Conservation (phyloP, 2,113 vertebrate genomes). For the Dipodomys merriami region DNA sequence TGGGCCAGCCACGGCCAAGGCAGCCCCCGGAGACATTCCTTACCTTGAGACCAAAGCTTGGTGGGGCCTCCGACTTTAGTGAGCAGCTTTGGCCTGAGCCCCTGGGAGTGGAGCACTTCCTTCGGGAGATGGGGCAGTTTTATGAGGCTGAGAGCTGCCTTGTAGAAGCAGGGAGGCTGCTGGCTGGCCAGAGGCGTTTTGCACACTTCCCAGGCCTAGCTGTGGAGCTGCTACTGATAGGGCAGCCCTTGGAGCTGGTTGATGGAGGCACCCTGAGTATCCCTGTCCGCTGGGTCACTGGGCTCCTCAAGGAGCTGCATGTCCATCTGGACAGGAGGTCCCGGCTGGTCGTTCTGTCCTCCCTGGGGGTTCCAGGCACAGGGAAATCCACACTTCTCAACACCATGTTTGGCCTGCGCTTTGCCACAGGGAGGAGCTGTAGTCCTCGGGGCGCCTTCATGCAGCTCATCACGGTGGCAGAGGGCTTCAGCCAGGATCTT, state of each 20-base stretch:
- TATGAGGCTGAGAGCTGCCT: slow-evolving; percentile 85
- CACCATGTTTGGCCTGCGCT: slow-evolving; percentile 89
- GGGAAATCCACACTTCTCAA: slow-evolving; percentile 91
- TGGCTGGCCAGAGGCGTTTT: not conserved
- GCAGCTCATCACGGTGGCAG: slow-evolving; percentile 83
- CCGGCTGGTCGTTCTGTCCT: slow-evolving; percentile 85
- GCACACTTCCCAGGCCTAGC: slow-evolving; percentile 64
- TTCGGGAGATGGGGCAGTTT: slow-evolving; percentile 90
- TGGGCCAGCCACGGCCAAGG: slow-evolving; percentile 17
- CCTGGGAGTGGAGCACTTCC: slow-evolving; percentile 88
- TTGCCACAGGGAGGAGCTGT: slow-evolving; percentile 81
- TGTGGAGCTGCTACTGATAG: slow-evolving; percentile 85
- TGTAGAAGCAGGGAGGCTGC: slow-evolving; percentile 64
- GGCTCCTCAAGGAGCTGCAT: slow-evolving; percentile 83
- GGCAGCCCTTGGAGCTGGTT: slow-evolving; percentile 89
- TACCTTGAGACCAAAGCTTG: slow-evolving; percentile 19
- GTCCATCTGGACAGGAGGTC: slow-evolving; percentile 80
- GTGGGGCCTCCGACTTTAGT: slow-evolving; percentile 18
- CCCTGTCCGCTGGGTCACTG: slow-evolving; percentile 88
- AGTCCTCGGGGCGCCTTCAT: slow-evolving; percentile 86
- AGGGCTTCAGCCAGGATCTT: slow-evolving; percentile 84
- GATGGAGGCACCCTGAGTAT: slow-evolving; percentile 88
- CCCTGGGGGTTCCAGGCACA: slow-evolving; percentile 89
- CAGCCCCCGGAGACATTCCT: slow-evolving; percentile 36
- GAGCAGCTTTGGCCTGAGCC: slow-evolving; percentile 82